These are phyloP conservation scores for Incurvaria masculella DNA, from an alignment of 2,888 invertebrate genomes.

Conservation along the genomic window DNA sequence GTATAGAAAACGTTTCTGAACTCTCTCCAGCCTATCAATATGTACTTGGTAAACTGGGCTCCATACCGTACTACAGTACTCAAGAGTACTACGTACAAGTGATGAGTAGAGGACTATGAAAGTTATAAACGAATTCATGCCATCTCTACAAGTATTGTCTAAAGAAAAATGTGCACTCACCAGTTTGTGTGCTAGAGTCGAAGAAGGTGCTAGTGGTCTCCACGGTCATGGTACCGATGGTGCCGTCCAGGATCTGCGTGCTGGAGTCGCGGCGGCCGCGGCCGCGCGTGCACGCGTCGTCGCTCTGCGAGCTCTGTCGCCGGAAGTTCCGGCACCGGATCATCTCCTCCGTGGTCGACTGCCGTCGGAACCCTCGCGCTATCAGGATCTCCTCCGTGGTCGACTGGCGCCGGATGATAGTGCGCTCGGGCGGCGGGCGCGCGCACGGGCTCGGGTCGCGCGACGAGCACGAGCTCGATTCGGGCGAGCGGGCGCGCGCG, in stretches of 20 bases:
- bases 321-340: slow-evolving; percentile 87
- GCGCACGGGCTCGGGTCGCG: slow-evolving; percentile 82
- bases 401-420: slow-evolving; percentile 80
- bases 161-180: no score
- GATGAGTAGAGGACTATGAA: no score
- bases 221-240: slow-evolving; percentile 89
- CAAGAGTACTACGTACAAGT: no score
- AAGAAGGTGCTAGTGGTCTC: slow-evolving; percentile 91
- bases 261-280: slow-evolving; percentile 79
- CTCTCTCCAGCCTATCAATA: no score
- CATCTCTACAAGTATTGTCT: no score
- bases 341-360: slow-evolving; percentile 92
- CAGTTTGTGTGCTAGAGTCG: slow-evolving; percentile 90
- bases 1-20: no score
- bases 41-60: no score
- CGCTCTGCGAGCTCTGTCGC: slow-evolving; percentile 87
- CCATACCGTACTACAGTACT: no score
- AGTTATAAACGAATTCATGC: no score
- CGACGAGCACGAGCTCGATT: slow-evolving; percentile 73
- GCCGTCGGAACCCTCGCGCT: slow-evolving; percentile 83
- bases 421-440: slow-evolving; percentile 58
- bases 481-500: slow-evolving; percentile 60
- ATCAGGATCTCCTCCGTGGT: slow-evolving; percentile 91
- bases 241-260: slow-evolving; percentile 89
- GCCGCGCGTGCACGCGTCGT: slow-evolving; percentile 67